Base-by-base conservation (phyloP, 2,797 vertebrate species). In the Halcyon smyrnensis region DNA sequence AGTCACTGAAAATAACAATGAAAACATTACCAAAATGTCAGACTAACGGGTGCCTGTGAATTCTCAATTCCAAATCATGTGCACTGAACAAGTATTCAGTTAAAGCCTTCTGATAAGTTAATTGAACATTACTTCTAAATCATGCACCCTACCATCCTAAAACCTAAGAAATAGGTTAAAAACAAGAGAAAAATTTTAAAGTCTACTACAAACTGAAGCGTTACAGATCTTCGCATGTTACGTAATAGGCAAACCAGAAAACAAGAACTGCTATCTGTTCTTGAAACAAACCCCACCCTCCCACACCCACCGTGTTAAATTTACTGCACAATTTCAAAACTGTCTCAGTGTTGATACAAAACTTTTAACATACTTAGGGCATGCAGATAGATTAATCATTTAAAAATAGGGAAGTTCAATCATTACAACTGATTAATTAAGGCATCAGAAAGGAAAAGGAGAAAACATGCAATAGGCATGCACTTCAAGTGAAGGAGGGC, bases 251-350 rank as follows among this genome's bases (percentile, higher is more conserved):
- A 74, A 92, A 84, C 25, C 32, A 63, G 46, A 68, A 56, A 87
- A 84, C 15, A 68, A 70, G 23, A 76, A 78, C 45, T 89, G 50
- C n/a, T 92, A 84, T 78, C 89, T 69, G 11, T 28, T 92, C 62
- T 34, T 16, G 8, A 19, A 71, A 87, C 30, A 85, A 83, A 80
- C 57, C 15, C 10, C 76, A 74, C 73, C 57, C 75, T 87, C 15
- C 50, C 85, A 91, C 60, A 2, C 91, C 87, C 79, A 74, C 9
- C 0, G 14, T 7, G 57, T 62, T 57, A 78, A 76, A 81, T 80
- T 70, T 75, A 84, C 37, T 60, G 19, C 39, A 63, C 7, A 5
- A 59, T 48, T 76, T 90, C 63, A 76, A 79, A 94, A 84, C 74
- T 91, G 62, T 90, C 60, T 90, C 59, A 94, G 9, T 43, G 39